Conservation (phyloP, 2,888 invertebrate genomes). For the Smittia sp. region DNA sequence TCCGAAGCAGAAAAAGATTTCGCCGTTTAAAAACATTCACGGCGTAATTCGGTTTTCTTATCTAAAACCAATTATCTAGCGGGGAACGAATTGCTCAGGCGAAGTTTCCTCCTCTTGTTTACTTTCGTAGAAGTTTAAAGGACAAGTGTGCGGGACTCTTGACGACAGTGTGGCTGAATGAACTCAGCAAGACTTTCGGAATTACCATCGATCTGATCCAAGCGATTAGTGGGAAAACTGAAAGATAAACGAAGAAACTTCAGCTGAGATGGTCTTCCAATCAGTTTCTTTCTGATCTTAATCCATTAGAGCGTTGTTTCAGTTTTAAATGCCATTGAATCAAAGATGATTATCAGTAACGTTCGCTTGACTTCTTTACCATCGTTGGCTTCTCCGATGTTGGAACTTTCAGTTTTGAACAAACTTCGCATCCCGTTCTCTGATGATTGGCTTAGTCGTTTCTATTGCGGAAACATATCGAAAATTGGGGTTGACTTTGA, state of each 20-base stretch:
- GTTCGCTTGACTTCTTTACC: not conserved
- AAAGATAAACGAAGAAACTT: too few relatives aligned
- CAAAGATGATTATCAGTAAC: not conserved
- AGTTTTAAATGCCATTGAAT: not conserved
- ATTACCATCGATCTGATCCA: too few relatives aligned
- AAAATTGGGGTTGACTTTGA: too few relatives aligned
- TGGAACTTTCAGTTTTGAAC: not conserved
- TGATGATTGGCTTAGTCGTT: too few relatives aligned
- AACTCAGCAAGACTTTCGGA: too few relatives aligned
- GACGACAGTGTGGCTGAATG: not conserved
- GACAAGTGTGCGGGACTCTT: not conserved
- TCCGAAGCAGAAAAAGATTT: not conserved
- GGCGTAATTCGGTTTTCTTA: slow-evolving; percentile 8
- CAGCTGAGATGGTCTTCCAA: too few relatives aligned
- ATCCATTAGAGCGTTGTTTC: not conserved
- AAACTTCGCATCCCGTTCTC: too few relatives aligned
- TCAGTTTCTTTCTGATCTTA: too few relatives aligned
- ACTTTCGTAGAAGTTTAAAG: not conserved
- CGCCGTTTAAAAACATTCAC: not conserved
- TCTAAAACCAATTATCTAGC: slow-evolving; percentile 17
- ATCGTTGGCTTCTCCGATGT: not conserved
- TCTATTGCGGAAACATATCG: too few relatives aligned
- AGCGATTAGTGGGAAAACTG: too few relatives aligned
- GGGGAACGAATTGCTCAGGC: not conserved
- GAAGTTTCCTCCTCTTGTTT: not conserved